Base-by-base conservation (phyloP, 37 sponge, comb jelly and placozoan species). In the Agelas oroides region DNA sequence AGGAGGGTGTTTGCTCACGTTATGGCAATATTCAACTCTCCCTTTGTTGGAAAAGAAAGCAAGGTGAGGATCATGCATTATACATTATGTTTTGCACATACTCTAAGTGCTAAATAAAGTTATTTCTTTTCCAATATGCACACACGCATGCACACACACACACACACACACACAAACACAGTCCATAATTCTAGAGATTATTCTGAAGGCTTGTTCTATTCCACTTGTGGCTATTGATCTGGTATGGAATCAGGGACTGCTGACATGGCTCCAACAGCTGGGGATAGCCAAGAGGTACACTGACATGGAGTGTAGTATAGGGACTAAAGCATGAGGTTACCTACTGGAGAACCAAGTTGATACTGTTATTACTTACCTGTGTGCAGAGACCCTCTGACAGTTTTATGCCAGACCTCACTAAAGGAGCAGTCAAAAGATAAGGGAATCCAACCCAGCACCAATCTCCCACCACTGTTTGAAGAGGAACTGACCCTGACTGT, bases 1-100 rank as follows among this genome's bases (percentile, higher is more conserved):
- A 67, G 72, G 53, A 71, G 74, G 23, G 83, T 89, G 23, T 74
- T 89, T 23, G 39, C 90, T 28, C 81, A 76, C 19, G 59, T 77
- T 11, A 76, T 86, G 77, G 39, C 89, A 33, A 64, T 86, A 46
- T 86, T 63, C 24, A 32, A 30, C 6, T 37, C 76, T 1, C 2
- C 35, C 52, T 25, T 66, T n/a, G 27, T 67, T 1, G 76, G 74
- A 32, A 75, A 25, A 19, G 37, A 33, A 39, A 27, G 38, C 40
- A 81, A 68, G 76, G 88, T 81, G 62, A 41, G 78, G 24, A 25
- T n/a, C n/a, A n/a, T n/a, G n/a, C n/a, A n/a, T n/a, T 61, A 61
- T 5, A 23, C 63, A 27, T 6, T 11, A 61, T 61, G 14, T 61
- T 61, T n/a, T n/a, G n/a, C 18, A 56, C 17, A 18, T 56, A 56